Base-by-base conservation (phyloP, 2,797 vertebrate species). In the Anguilla megastoma region DNA sequence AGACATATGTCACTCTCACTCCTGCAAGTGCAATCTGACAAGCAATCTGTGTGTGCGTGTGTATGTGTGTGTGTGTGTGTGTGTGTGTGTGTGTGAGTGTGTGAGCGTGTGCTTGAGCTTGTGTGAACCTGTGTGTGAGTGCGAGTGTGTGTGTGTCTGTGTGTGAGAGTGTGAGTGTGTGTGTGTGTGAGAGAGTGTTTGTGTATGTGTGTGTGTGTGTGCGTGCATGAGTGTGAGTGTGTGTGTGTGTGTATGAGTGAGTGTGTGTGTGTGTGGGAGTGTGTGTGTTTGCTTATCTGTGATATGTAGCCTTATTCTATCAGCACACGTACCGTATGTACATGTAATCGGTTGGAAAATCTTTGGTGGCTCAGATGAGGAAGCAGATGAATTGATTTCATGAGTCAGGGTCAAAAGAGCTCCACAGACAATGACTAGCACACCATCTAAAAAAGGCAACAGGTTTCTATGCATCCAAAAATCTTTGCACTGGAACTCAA, bases 1-100 rank as follows among this genome's bases (percentile, higher is more conserved):
- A 90, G 85, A 89, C 87, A 66, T 56, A 33, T 90, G 90, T 82
- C 50, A 60, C 45, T 88, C 86, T 90, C 86, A 60, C 79, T 90
- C 54, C 54, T 89, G 9, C 24, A 58, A 45, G 86, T 87, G 76
- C 89, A 58, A 90, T 88, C 27, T 18, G 60, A 80, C 48, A 16
- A 24, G 58, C 18, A 3, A 10, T 52, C 7, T 52, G 6, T 52
- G 50, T 50, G 50, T 50, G 50, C 2, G 50, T 50, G 50, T 7
- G 50, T 9, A 0, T 9, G 50, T 50, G 50, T 50, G 50, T 9
- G 9, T 50, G 36, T 36, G 36, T 52, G 50, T 52, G 50, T 52
- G 0, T 52, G 50, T 52, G 50, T 52, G 50, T 52, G 50, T 12
- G 50, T 10, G 50, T 52, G 50, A 0, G 0, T 36, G 36, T 36